Conservation (phyloP, 1,140 invertebrate genomes). For the Bombyx mandarina region DNA sequence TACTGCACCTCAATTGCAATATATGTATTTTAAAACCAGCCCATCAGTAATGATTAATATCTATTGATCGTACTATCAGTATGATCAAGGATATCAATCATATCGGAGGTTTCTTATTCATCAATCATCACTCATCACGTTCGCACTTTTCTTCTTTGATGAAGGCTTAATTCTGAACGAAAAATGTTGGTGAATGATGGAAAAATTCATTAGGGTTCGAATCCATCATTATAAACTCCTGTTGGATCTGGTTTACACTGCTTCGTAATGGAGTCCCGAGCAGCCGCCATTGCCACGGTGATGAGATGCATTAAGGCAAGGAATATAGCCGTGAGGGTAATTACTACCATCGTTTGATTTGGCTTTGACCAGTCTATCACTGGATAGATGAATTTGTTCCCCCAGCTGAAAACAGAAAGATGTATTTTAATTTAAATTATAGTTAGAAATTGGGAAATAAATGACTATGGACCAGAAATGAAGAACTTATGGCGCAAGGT, state of each 20-base stretch:
- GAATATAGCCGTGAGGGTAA: slow-evolving; percentile 48
- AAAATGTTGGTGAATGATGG: not conserved
- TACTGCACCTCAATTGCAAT: no score
- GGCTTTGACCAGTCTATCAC: slow-evolving; percentile 79
- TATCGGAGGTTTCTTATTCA: no score
- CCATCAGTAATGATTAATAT: no score
- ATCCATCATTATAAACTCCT: slow-evolving; percentile 49
- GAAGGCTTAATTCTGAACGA: not conserved
- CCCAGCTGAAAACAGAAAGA: slow-evolving; percentile 41
- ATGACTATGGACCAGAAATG: no score
- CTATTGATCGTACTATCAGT: no score
- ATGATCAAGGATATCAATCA: no score
- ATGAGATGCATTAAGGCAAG: slow-evolving; percentile 40
- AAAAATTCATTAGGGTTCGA: slow-evolving; percentile 14
- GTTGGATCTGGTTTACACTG: slow-evolving; percentile 22
- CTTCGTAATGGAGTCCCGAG: slow-evolving; percentile 33
- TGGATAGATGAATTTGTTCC: slow-evolving; percentile 74
- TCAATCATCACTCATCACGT: not conserved
- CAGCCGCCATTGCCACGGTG: slow-evolving; percentile 34
- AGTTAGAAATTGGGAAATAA: no score
- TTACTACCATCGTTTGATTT: slow-evolving; percentile 41
- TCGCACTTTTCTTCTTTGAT: not conserved
- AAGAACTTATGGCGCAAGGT: no score
- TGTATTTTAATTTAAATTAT: slow-evolving; percentile 1
- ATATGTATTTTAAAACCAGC: no score